Percentiles rank a stretch among this genome's conserved stretches.
Evolutionary conservation across 2,113 vertebrate species (phyloP).

Genomic region (Lota lota): DNA sequence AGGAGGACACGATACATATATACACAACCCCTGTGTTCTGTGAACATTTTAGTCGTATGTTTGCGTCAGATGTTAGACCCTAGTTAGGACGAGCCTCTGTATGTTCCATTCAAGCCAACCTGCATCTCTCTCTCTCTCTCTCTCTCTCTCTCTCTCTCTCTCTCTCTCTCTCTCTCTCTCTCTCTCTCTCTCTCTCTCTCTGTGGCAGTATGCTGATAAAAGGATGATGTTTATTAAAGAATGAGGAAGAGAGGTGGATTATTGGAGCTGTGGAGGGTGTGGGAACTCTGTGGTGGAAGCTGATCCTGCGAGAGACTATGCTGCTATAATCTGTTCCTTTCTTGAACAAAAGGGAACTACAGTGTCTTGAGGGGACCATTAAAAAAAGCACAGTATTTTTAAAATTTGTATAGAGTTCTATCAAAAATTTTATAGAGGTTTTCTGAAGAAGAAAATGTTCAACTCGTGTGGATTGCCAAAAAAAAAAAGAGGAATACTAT

Average conservation of each 20-base stretch:
- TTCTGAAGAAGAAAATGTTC: slow-evolving; percentile 53
- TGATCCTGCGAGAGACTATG: slow-evolving; percentile 50
- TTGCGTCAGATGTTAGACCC: background rate
- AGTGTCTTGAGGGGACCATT: slow-evolving; percentile 38
- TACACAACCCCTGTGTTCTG: slow-evolving; percentile 61
- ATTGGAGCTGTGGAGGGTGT: slow-evolving; percentile 6
- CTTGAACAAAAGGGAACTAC: slow-evolving; percentile 47
- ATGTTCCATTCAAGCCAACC: background rate
- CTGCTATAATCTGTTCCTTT: slow-evolving; percentile 65
- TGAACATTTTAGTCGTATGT: slow-evolving; percentile 54
- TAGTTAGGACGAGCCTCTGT: background rate
- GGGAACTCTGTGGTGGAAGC: slow-evolving; percentile 23
- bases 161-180: too few species aligned
- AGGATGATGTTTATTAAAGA: slow-evolving; percentile 16
- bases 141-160: too few species aligned
- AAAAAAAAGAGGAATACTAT: slow-evolving; percentile 49
- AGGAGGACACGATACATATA: slow-evolving; percentile 31
- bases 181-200: background rate
- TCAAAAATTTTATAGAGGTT: slow-evolving; percentile 76
- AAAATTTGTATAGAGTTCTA: slow-evolving; percentile 79
- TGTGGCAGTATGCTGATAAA: slow-evolving; percentile 11
- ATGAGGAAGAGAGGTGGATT: slow-evolving; percentile 7
- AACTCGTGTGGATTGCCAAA: slow-evolving; percentile 74
- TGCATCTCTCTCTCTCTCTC: background rate
- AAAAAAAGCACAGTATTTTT: slow-evolving; percentile 80